Evolutionary conservation across 2,113 vertebrate genomes (phyloP), one percentile per base, ranked within the genome.

Genomic region (Panthera uncia): DNA sequence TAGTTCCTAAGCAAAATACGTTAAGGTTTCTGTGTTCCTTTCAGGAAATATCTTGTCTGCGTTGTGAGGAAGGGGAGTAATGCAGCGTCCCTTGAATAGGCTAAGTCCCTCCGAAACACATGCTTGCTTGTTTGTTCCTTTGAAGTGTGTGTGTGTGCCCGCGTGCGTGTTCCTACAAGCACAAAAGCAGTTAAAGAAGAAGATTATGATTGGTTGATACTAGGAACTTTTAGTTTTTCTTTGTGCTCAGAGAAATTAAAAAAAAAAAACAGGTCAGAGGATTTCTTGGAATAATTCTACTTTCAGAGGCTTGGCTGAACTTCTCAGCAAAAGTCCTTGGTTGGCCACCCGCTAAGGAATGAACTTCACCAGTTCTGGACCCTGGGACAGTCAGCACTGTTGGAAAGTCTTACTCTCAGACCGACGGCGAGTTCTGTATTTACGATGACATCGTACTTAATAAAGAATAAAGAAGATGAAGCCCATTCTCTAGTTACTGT

Each of bases 121-220:
- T 31, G 11, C n/a, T 91, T 80, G n/a, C 29, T 91, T 80, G 29
- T 29, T 89, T 52, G 16, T 65, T 52, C n/a, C 80, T 93, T 78
- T 63, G 52, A 71, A 79, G 38, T 33, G 29, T 18, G 19, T 55
- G 57, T 31, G 16, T 52, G 27, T 36, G 14, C 41, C 6, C 11
- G 16, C 1, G 31, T 0, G 41, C 15, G 4, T 7, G n/a, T 10
- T 1, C 12, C 5, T 23, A 1, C 13, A 27, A 0, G 27, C 7
- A 33, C 19, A 45, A 31, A 76, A 68, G 8, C 73, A 52, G 23
- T 41, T 82, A 36, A 85, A 68, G 27, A 85, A 68, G 27, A 61
- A 55, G 52, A 66, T 57, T 68, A 33, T 61, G 48, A 48, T 15
- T 55, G 36, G 31, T 31, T 68, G 45, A 83, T 5, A 65, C 36